Base-by-base conservation (phyloP, 2,797 vertebrate genomes). In the Triplophysa bombifrons region DNA sequence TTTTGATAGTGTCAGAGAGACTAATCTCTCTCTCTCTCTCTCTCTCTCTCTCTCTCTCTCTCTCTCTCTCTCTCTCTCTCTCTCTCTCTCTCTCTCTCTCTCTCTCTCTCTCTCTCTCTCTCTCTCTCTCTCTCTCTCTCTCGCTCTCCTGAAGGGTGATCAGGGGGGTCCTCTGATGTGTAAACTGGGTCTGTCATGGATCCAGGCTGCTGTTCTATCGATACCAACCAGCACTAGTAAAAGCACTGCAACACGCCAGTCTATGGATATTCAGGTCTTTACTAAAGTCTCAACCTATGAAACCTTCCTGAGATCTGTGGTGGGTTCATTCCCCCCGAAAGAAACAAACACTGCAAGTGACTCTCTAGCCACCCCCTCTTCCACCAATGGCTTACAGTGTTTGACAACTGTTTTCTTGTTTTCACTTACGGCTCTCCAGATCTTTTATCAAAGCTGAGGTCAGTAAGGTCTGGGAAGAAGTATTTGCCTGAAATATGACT, bases 131-230 rank as follows among this genome's bases (percentile, higher is more conserved):
- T 61, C 20, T 61, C 5, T 60, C 1, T 27, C 25, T 27, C 25
- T 27, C 25, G 3, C 25, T 27, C 44, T 46, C 44, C n/a, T 71
- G 38, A 11, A 88, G 87, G 66, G 72, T 34, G 22, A 75, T 71
- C 65, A 4, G 11, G 88, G 88, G 3, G 85, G 86, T 61, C 65
- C 86, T 5, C 53, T 89, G 58, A 85, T 88, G 84, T 89, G 85
- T 38, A 65, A 85, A 30, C 34, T 25, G 34, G 81, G 71, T 0
- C 22, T 22, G 17, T 73, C 82, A 14, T 89, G 86, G 86, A 19
- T 84, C 46, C 85, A 89, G 20, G 60, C 41, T 25, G 86, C 85
- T 7, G 82, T 85, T 65, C 67, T 89, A 66, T 81, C 80, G 8
- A 3, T 83, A 5, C 11, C 5, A 30, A 38, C 34, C 34, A 78